Conservation (phyloP, 1,140 invertebrate species). For the Apis dorsata region DNA sequence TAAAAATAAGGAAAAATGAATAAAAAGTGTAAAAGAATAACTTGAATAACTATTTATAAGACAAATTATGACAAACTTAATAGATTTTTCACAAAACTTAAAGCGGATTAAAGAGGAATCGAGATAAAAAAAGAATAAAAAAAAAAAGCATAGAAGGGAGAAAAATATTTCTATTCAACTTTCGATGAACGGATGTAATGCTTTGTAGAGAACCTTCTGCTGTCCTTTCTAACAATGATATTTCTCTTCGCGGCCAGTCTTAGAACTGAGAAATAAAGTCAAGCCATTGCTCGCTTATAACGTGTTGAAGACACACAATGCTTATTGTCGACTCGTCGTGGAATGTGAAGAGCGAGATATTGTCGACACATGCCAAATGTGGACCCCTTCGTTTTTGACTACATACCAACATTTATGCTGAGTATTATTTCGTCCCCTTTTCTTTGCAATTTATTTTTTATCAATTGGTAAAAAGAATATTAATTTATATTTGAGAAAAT, state of each 20-base stretch:
- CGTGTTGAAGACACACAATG: conserved; percentile 48
- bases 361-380: conserved; percentile 32
- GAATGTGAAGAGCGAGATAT: conserved; percentile 52
- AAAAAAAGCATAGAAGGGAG: background rate
- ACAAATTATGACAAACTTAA: conserved; percentile 65
- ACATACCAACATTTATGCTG: background rate
- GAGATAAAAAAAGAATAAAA: background rate
- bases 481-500: background rate
- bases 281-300: conserved; percentile 34
- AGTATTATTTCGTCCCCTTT: background rate
- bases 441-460: background rate
- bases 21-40: conserved; percentile 34
- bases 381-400: background rate
- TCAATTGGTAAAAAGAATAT: background rate
- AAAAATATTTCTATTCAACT: conserved; percentile 48
- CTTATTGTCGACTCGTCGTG: conserved; percentile 37
- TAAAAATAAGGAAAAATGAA: background rate
- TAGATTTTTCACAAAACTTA: conserved; percentile 51
- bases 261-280: conserved; percentile 43
- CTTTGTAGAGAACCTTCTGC: conserved; percentile 18
- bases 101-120: background rate
- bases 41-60: conserved; percentile 56
- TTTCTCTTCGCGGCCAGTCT: background rate
- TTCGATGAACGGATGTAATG: conserved; percentile 46
- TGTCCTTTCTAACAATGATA: conserved; percentile 58